These are phyloP conservation scores for Hexactinellida sp. DNA, from an alignment of 37 sponge, comb jelly and placozoan species.

Conservation along the genomic window DNA sequence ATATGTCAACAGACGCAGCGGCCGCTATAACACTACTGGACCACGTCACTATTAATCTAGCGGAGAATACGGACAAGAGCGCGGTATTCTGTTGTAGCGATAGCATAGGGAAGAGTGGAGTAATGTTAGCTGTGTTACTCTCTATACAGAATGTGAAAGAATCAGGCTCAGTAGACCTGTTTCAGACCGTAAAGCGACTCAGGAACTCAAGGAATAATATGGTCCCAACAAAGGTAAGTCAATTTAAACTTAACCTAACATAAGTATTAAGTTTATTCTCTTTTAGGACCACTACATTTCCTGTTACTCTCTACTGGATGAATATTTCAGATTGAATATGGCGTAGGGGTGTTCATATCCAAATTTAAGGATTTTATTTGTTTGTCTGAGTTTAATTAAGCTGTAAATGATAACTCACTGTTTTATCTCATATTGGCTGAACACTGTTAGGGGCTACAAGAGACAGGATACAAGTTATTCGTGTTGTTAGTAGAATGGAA, in stretches of 20 bases:
- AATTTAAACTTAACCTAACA: no score
- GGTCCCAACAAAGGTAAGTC: not conserved
- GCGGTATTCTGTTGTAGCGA: not conserved
- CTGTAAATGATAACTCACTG: not conserved
- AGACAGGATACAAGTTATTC: not conserved
- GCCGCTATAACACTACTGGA: not conserved
- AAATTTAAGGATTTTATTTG: not conserved
- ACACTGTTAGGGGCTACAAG: conserved; percentile 1
- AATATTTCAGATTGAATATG: conserved; percentile 14
- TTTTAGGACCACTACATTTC: not conserved
- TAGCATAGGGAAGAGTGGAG: conserved; percentile 7
- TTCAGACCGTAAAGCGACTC: not conserved
- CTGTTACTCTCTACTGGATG: not conserved
- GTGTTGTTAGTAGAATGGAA: no score
- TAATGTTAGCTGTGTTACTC: not conserved
- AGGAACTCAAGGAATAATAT: not conserved
- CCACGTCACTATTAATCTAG: not conserved
- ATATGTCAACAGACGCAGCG: not conserved
- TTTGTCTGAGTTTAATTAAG: not conserved
- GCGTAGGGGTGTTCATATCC: not conserved
- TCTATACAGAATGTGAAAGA: not conserved
- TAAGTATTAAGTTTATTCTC: no score
- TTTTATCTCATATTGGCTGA: conserved; percentile 6
- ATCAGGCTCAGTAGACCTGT: not conserved
- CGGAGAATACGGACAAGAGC: not conserved